Base-by-base conservation (phyloP, 2,888 invertebrate genomes). In the Galeopsomyia nigrocyanea region DNA sequence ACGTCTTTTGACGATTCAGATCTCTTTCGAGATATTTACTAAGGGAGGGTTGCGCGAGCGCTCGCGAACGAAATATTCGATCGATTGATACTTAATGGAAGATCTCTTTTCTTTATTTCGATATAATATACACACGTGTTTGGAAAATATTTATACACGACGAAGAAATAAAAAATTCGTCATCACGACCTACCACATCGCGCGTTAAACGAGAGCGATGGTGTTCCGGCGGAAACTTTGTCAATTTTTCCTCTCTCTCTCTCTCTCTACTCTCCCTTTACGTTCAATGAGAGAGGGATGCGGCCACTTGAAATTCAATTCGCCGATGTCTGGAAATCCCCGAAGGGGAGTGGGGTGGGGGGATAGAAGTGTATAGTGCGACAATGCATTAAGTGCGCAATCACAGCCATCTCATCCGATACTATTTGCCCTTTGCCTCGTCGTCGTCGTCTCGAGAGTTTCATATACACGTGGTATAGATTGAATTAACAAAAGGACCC, bases 321-420 rank as follows among this genome's bases (percentile, higher is more conserved):
- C 83, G 81, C 80, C 83, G 82, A 82, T 81, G 82, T 73, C 75
- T 73, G 65, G 56, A 67, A 68, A 64, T 65, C 57, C 78, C 78
- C 68, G 69, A 71, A 68, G 77, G 71, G 68, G 74, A 68, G 65
- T 56, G 64, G 60, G 76, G 60, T 14, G n/a, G 19, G n/a, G 51
- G 10, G 58, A 16, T 17, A 19, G 26, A 10, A 13, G 50, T 51
- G 19, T 26, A 26, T 26, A 46, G 79, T 77, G 74, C 82, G 83
- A 86, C 86, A 86, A 86, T 86, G 82, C 85, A 86, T 85, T 84
- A 85, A 86, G 86, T 86, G 86, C 86, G 86, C 86, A 86, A 86
- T 86, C 86, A 85, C 86, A 84, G 83, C 86, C 86, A 86, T 86
- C 86, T 86, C 86, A 86, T 86, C 86, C 85, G 86, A 86, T 86